Evolutionary conservation across 2,113 vertebrate species (phyloP).

Genomic region (Hippocampus barbouri): DNA sequence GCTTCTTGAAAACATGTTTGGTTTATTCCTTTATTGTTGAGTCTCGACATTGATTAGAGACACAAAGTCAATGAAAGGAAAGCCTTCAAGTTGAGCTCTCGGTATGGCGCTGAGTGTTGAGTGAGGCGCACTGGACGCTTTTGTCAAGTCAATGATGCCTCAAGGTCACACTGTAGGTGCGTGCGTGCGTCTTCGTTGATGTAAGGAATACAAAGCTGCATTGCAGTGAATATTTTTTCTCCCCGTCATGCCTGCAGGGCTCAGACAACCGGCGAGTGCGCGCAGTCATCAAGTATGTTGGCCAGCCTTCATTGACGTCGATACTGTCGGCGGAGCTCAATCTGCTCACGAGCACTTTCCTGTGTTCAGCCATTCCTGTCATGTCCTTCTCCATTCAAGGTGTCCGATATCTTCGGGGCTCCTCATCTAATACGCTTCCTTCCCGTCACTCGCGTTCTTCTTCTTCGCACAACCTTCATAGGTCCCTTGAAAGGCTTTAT

Average conservation of each 20-base stretch:
- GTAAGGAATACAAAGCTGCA: constrained; percentile 15
- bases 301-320: constrained; percentile 24
- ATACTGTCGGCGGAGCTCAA: constrained; percentile 36
- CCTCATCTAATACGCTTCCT: constrained; percentile 10
- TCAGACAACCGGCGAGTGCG: constrained; percentile 11
- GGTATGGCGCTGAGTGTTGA: background rate
- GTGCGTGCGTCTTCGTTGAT: background rate
- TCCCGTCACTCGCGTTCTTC: constrained; percentile 9
- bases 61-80: background rate
- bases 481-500: background rate
- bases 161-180: background rate
- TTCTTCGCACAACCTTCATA: background rate
- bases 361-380: constrained; percentile 46
- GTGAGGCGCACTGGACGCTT: constrained; percentile 1
- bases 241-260: constrained; percentile 21
- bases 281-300: constrained; percentile 11
- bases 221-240: constrained; percentile 24
- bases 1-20: no score
- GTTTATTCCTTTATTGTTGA: no score
- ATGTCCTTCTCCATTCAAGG: constrained; percentile 30
- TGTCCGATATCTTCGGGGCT: constrained; percentile 40
- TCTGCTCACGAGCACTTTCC: constrained; percentile 46
- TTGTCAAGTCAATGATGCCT: constrained; percentile 25
- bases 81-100: background rate
- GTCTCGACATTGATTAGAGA: no score